Base-by-base conservation (phyloP, 2,797 vertebrate genomes). In the Hippoglossus hippoglossus region DNA sequence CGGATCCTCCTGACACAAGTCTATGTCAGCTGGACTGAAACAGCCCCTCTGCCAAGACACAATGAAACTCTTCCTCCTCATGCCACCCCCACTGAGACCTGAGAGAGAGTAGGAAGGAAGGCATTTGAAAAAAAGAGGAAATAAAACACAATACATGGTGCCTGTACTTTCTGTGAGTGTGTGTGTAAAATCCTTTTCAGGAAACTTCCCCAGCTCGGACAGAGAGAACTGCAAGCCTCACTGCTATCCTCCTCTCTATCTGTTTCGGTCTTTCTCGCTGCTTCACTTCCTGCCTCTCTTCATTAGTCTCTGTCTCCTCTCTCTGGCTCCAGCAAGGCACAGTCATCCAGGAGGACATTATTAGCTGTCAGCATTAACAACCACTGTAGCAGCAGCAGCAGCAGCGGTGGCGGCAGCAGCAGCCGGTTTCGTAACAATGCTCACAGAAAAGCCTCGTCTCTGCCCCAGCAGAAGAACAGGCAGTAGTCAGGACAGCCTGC, bases 1-100 rank as follows among this genome's bases (percentile, higher is more conserved):
- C 88, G 84, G 87, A 91, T 90, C 89, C 89, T 91, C 89, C 86
- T 89, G 90, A 92, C 90, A 92, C 89, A 89, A 87, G 80, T 82
- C 85, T 87, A 82, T 90, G 92, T 92, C 92, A 92, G 91, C 92
- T 88, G 86, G 84, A 88, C 84, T 81, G 87, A 72, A 89, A 88
- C 64, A 71, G 82, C 69, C 79, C 72, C 82, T 90, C 80, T 82
- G 86, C 73, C 22, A 66, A 83, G 71, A 85, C 89, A 93, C 88
- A 92, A 90, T 85, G 75, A 63, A 81, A 81, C 56, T 82, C 77
- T 82, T 86, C 82, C 77, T 70, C 79, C 59, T 75, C 79, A 39
- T 46, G 44, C 44, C 75, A 69, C 69, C 63, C 58, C 81, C 71
- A 58, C 80, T 63, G 61, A 83, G 63, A 70, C 73, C 73, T 71